Base-by-base conservation (phyloP, 2,888 invertebrate genomes). In the Octodonta nipae region DNA sequence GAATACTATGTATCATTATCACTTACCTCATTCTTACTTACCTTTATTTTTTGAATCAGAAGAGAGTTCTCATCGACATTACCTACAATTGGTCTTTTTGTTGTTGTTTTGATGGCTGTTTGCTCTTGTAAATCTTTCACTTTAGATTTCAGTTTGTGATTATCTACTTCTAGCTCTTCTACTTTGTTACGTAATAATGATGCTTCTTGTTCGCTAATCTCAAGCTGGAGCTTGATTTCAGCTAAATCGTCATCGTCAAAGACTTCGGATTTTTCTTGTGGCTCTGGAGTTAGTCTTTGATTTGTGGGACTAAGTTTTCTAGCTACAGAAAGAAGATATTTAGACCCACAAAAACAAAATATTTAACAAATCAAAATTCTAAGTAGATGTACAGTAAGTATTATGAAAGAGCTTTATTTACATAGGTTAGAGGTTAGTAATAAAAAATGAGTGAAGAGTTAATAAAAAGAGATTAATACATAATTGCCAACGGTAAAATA, bases 191-290 rank as follows among this genome's bases (percentile, higher is more conserved):
- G 71, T 40, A 89, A 64, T 36, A 86, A 81, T 13, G 78, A 73
- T 34, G 86, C 77, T 67, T 92, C 91, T 67, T 87, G 86, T 61
- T 91, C 89, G 54, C 84, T 83, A 28, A 89, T 68, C 60, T 91
- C 91, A 31, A 92, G 65, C 44, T 89, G 75, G 24, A 91, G 68
- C 50, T 85, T 76, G 36, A 89, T 62, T 58, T 91, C 88, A 12
- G 82, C 75, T 8, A 80, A 76, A 61, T 86, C 84, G 47, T 87
- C 87, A 50, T 79, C 81, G 5, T 79, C 76, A 41, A 75, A 75
- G 32, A 77, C 75, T 53, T 78, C 79, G 52, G 78, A 76, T 52
- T 79, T 80, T 41, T 73, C 69, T 27, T 66, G 58, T 27, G 71
- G 70, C 49, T 77, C 75, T 45, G 76, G 73, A 11, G 73, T 68